Percentiles rank a stretch among this genome's conserved stretches.
Evolutionary conservation across 2,113 vertebrate genomes (phyloP).

Genomic region (Raja brachyura): DNA sequence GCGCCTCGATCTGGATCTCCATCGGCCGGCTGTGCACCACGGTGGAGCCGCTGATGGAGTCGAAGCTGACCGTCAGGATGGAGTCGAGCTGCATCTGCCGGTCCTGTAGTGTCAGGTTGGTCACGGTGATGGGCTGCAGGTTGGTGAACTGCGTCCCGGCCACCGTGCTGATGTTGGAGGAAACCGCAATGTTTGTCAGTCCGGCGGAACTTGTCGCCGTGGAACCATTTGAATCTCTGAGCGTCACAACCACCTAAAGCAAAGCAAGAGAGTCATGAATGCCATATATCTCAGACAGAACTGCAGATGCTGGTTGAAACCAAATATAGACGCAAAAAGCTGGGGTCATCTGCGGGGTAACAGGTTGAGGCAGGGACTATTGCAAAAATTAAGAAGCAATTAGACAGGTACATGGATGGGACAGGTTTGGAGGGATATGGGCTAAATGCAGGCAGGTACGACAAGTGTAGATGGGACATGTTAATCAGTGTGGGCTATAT

Average conservation of each 20-base stretch:
- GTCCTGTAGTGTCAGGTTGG: slow-evolving; percentile 72
- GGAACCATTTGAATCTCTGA: slow-evolving; percentile 69
- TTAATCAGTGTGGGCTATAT: no score
- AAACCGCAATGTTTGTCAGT: slow-evolving; percentile 85
- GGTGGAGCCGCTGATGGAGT: slow-evolving; percentile 79
- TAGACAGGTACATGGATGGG: no score
- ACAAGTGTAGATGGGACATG: no score
- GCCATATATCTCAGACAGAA: no score
- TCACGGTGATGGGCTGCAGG: slow-evolving; percentile 82
- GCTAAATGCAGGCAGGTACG: no score
- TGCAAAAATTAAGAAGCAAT: no score
- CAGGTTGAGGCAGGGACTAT: no score
- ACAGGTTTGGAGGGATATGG: no score
- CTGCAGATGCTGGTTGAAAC: no score
- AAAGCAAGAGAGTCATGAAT: background rate
- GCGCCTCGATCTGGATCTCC: slow-evolving; percentile 65
- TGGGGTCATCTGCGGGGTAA: no score
- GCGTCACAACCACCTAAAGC: slow-evolving; percentile 85
- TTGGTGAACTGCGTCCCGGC: slow-evolving; percentile 82
- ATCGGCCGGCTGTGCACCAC: slow-evolving; percentile 81
- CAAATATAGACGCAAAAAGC: no score
- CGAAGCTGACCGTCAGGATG: slow-evolving; percentile 92
- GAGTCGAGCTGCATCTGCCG: slow-evolving; percentile 88
- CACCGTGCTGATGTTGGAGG: slow-evolving; percentile 70
- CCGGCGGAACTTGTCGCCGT: slow-evolving; percentile 53